phyloP scores from a whole-genome alignment of 2,888 invertebrate genomes.

The Xestia rhomboidea region DNA sequence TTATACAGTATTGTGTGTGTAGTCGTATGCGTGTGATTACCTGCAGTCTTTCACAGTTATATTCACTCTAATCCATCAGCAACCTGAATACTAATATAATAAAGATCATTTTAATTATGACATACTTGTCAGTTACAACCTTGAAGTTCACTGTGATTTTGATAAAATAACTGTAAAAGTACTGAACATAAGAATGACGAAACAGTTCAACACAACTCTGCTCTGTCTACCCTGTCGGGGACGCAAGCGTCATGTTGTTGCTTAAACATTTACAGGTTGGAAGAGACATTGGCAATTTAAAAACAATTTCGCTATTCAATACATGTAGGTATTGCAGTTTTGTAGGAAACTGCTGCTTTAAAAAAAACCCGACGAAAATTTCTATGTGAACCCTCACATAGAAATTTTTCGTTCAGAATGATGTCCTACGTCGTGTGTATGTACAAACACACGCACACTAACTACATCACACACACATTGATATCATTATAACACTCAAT shows the following conservation, averaged over 20 bases:
- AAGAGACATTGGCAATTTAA: neutral
- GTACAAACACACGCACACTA: conserved; percentile 12
- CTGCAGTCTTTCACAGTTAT: neutral
- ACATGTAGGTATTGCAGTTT: neutral
- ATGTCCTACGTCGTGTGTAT: neutral
- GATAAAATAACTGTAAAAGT: neutral
- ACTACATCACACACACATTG: conserved; percentile 29
- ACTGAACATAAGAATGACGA: neutral
- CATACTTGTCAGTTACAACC: neutral
- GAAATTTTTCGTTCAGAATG: no score
- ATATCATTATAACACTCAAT: conserved; percentile 24
- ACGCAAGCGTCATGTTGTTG: neutral
- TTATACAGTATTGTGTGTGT: conserved; percentile 58
- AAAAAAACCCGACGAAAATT: neutral
- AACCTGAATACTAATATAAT: neutral
- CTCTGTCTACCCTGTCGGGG: neutral
- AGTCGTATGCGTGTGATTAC: conserved; percentile 4
- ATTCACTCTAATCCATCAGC: neutral
- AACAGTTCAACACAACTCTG: neutral
- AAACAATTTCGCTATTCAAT: neutral
- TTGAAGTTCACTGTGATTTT: neutral
- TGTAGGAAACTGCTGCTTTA: neutral
- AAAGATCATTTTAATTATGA: no score
- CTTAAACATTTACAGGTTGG: neutral
- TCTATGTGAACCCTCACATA: no score